Evolutionary conservation across 2,113 vertebrate species (phyloP).

Genomic region (Oncorhynchus kisutch): DNA sequence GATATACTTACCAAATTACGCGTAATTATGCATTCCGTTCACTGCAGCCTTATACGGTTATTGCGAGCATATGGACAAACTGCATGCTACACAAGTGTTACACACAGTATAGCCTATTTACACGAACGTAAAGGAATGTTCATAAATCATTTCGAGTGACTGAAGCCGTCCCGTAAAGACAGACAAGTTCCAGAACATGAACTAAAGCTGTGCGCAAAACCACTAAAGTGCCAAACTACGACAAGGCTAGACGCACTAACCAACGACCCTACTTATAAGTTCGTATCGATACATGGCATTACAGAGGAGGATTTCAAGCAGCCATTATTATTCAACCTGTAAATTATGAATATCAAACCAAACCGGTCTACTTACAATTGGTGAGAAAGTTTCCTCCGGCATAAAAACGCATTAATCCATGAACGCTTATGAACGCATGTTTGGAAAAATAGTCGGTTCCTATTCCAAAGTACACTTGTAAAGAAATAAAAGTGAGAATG

Average conservation of each 20-base stretch:
- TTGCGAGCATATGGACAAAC: too few relatives aligned
- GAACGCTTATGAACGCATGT: constrained; percentile 51
- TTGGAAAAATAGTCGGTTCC: constrained; percentile 39
- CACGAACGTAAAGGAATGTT: constrained; percentile 24
- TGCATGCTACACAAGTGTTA: too few relatives aligned
- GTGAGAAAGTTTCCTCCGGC: constrained; percentile 67
- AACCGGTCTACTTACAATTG: constrained; percentile 68
- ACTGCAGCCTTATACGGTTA: neutral
- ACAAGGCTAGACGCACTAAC: neutral
- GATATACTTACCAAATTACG: neutral
- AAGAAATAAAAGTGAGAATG: constrained; percentile 78
- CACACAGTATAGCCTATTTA: too few relatives aligned
- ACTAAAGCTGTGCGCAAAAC: constrained; percentile 5
- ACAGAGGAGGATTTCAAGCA: neutral
- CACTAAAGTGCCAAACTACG: neutral
- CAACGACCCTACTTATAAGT: neutral
- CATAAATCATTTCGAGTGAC: constrained; percentile 31
- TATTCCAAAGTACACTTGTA: constrained; percentile 69
- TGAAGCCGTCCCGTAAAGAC: constrained; percentile 18
- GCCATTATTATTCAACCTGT: neutral
- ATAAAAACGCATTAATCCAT: constrained; percentile 63
- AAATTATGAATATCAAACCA: constrained; percentile 6
- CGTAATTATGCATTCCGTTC: neutral
- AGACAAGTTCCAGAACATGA: constrained; percentile 26
- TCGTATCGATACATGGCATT: neutral